Conservation (phyloP, 2,113 vertebrate genomes). For the Cebidichthys violaceus region DNA sequence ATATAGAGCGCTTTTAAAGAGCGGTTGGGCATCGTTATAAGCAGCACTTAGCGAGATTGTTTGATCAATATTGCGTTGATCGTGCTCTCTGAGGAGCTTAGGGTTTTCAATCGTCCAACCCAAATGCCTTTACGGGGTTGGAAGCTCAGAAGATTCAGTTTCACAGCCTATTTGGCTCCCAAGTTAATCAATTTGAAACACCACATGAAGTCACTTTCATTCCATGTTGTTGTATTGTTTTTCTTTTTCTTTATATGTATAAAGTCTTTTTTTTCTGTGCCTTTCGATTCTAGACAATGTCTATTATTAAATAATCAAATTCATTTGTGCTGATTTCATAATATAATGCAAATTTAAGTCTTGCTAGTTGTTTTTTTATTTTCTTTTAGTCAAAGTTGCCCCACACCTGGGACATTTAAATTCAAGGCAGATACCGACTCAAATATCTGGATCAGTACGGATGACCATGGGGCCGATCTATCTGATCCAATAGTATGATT, state of each 20-base stretch:
- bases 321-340: neutral
- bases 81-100: slow-evolving; percentile 56
- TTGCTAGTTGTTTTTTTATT: neutral
- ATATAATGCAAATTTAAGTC: neutral
- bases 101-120: slow-evolving; percentile 39
- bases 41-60: slow-evolving; percentile 75
- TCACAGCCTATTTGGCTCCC: slow-evolving; percentile 29
- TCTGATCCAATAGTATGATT: no score
- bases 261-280: neutral
- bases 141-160: slow-evolving; percentile 35
- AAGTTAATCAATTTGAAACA: slow-evolving; percentile 36
- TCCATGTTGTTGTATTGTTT: neutral
- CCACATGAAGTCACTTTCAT: slow-evolving; percentile 14
- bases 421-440: neutral
- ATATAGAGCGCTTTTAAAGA: slow-evolving; percentile 57
- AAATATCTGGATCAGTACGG: neutral
- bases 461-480: neutral
- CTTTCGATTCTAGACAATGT: neutral
- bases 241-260: neutral
- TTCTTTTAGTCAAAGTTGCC: neutral
- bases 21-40: slow-evolving; percentile 48
- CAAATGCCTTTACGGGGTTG: slow-evolving; percentile 30
- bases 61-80: slow-evolving; percentile 73
- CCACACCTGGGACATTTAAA: neutral
- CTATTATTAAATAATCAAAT: neutral